A percentile compares a stretch with the other conserved stretches of the same genome.
Evolutionary conservation across 2,797 vertebrate species (phyloP).

Genomic region (Selene dorsalis): DNA sequence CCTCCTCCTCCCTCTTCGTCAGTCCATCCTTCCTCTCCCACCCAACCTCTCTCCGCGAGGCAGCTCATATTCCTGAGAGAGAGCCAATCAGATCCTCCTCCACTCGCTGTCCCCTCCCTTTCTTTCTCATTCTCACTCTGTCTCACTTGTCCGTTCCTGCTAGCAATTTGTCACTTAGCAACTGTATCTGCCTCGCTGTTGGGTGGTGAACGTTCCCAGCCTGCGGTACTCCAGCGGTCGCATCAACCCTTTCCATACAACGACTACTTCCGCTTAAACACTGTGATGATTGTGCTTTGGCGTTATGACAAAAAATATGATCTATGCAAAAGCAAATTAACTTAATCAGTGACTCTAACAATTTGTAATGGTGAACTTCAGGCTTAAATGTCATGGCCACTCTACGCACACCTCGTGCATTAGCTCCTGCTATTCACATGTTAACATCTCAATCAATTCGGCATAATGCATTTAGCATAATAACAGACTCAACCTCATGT

Average conservation of each 20-base stretch:
- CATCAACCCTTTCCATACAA: conserved; percentile 47
- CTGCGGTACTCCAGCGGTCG: conserved; percentile 29
- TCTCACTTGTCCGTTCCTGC: conserved; percentile 51
- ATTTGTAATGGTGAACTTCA: neutral
- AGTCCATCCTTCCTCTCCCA: conserved; percentile 18
- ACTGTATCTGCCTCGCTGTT: conserved; percentile 59
- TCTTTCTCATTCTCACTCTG: conserved; percentile 46
- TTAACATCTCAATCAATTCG: conserved; percentile 41
- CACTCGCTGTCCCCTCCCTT: conserved; percentile 31
- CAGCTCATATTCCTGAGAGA: conserved; percentile 53
- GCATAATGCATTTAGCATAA: conserved; percentile 27
- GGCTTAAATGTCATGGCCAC: neutral
- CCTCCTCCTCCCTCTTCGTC: conserved; percentile 3
- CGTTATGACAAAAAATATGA: neutral
- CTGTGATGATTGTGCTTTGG: neutral
- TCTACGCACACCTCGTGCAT: neutral
- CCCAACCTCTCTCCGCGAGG: conserved; percentile 32
- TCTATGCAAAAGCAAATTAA: neutral
- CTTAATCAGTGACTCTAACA: neutral
- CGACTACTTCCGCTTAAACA: neutral
- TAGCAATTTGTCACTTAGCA: conserved; percentile 81
- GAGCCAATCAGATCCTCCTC: conserved; percentile 58
- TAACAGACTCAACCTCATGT: conserved; percentile 34
- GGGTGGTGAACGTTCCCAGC: conserved; percentile 44
- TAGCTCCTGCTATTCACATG: conserved; percentile 15